A percentile compares a stretch with the other conserved stretches of the same genome.
These are phyloP conservation scores for Cyaniris semiargus DNA, from an alignment of 2,888 invertebrate genomes.

Conservation along the genomic window DNA sequence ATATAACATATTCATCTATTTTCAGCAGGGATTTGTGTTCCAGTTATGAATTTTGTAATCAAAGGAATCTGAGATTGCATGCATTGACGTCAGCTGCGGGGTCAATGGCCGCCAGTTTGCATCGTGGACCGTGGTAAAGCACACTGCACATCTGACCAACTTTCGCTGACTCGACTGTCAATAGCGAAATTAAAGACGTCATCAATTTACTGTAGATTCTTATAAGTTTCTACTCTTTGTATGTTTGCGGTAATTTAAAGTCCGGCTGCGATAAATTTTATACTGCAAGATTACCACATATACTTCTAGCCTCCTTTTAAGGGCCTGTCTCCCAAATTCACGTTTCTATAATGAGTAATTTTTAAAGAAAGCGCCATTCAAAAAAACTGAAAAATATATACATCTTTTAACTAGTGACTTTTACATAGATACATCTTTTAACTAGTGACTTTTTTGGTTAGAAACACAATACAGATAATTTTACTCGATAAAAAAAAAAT, in stretches of 20 bases:
- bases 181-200: slow-evolving; percentile 17
- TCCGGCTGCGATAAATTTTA: too few relatives aligned
- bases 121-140: slow-evolving; percentile 22
- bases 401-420: too few relatives aligned
- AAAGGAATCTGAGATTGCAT: background rate
- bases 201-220: background rate
- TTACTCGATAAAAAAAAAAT: too few relatives aligned
- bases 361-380: too few relatives aligned
- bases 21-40: background rate
- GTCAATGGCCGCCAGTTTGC: slow-evolving; percentile 6
- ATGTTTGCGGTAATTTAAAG: background rate
- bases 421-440: too few relatives aligned
- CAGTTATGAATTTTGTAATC: background rate
- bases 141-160: slow-evolving; percentile 11
- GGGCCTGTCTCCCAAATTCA: too few relatives aligned
- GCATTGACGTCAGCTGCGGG: slow-evolving; percentile 21
- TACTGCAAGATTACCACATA: too few relatives aligned
- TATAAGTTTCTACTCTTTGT: background rate
- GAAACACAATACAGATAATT: too few relatives aligned
- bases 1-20: background rate
- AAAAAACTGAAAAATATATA: too few relatives aligned
- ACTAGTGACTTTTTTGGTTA: too few relatives aligned
- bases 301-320: background rate
- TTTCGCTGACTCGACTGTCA: slow-evolving; percentile 7
- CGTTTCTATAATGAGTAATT: too few relatives aligned